phyloP scores from a whole-genome alignment of 2,888 invertebrate genomes.

The Invenusta paracnida region DNA sequence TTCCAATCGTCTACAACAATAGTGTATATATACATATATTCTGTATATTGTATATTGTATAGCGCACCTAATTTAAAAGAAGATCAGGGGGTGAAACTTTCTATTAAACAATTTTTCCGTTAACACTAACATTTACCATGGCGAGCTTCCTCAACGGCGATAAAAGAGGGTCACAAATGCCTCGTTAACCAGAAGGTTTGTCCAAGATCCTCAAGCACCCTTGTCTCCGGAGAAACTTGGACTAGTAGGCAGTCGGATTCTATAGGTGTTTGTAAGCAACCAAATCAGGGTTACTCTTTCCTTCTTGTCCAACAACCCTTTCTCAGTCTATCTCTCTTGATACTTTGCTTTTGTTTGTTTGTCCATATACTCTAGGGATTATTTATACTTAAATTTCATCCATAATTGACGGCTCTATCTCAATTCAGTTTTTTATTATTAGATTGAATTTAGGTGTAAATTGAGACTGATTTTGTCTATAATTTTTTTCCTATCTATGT shows the following conservation, averaged over 20 bases:
- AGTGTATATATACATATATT: no score
- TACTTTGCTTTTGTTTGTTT: neutral
- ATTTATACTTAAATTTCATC: neutral
- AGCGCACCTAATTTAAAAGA: neutral
- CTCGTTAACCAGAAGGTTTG: slow-evolving; percentile 11
- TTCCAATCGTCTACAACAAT: no score
- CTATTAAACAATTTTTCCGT: slow-evolving; percentile 5
- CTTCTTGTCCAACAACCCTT: neutral
- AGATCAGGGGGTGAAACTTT: neutral
- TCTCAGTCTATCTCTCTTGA: neutral
- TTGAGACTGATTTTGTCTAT: no score
- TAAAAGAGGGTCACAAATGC: slow-evolving; percentile 25
- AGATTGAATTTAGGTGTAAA: neutral
- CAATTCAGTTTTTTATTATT: neutral
- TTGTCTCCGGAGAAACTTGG: slow-evolving; percentile 7
- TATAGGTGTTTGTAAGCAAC: no score
- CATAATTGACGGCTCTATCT: neutral
- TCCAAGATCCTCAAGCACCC: slow-evolving; percentile 2
- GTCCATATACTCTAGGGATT: neutral
- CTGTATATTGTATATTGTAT: no score
- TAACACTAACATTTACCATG: slow-evolving; percentile 26
- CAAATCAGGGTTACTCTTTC: neutral
- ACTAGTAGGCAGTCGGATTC: no score
- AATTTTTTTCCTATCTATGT: no score
- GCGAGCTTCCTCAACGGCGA: neutral